Base-by-base conservation (phyloP, 2,797 vertebrate genomes). In the Lophotriccus pileatus region DNA sequence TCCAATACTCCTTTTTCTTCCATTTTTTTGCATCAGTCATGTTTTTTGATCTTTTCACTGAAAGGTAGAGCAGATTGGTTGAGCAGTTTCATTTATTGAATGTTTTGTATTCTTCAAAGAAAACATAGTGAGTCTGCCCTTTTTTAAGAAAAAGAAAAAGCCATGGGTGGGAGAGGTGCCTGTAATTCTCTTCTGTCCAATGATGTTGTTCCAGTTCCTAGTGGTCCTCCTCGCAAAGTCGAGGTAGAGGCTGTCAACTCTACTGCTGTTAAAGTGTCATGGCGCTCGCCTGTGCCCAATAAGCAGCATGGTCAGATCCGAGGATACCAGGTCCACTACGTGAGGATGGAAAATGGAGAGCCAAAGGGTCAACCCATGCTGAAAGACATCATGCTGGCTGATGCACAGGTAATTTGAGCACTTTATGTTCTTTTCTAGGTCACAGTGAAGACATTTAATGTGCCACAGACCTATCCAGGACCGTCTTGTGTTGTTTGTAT, bases 231-330 rank as follows among this genome's bases (percentile, higher is more conserved):
- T 99, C 99, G 99, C 97, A 99, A 99, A 99, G 99, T 99, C 97
- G 99, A 99, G 99, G 99, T 99, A 96, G 99, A 99, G 98, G 99
- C 99, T 99, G 98, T 99, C 99, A 99, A 99, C 99, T 99, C 99
- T 94, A 98, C 99, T 96, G 99, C 99, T 98, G 98, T 99, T 98
- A 99, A 99, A 98, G 99, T 99, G 97, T 98, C 99, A 89, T 99
- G 99, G 99, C 99, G 99, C 97, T 99, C 99, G 4, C 99, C 99
- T 92, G 98, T 99, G 98, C 98, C 99, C 98, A 99, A 98, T 98
- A 99, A 99, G 96, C 99, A 99, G 98, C 99, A 99, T 96, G 99
- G 99, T 95, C 99, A 99, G 98, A 99, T 99, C 82, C 98, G 99
- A 96, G 99, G 99, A 94, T 99, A 99, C 98, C 99, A 99, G 98